phyloP scores from a whole-genome alignment of 1,140 invertebrate genomes.

The Venustaconcha ellipsiformis region DNA sequence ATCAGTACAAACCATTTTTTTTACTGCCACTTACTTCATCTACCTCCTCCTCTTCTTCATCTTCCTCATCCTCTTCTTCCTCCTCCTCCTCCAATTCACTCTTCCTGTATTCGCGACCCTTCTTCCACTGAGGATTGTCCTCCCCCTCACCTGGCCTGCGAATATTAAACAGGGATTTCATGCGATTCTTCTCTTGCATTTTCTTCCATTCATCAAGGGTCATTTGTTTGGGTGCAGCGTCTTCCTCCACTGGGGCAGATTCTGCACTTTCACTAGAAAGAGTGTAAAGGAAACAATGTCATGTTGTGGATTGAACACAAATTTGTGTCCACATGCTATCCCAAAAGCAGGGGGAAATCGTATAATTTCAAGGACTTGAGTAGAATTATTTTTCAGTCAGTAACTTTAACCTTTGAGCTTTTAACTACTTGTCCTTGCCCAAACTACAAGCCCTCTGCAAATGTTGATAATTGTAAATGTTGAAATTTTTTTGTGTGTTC shows the following conservation, averaged over 20 bases:
- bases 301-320: not conserved
- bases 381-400: too few species aligned
- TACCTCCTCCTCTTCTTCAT: conserved; percentile 29
- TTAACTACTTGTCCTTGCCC: too few species aligned
- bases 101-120: conserved; percentile 49
- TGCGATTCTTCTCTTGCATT: conserved; percentile 40
- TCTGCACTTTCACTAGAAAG: conserved; percentile 49
- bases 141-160: conserved; percentile 58
- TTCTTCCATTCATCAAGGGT: conserved; percentile 63
- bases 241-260: conserved; percentile 37
- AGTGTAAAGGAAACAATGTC: not conserved
- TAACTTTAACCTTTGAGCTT: too few species aligned
- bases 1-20: too few species aligned
- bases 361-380: too few species aligned
- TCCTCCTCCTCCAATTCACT: conserved; percentile 44
- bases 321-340: not conserved
- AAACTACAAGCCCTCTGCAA: too few species aligned
- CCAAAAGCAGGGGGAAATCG: too few species aligned
- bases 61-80: conserved; percentile 38
- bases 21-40: conserved; percentile 9
- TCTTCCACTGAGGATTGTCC: conserved; percentile 53
- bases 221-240: conserved; percentile 50
- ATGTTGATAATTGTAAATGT: too few species aligned
- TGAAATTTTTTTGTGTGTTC: too few species aligned
- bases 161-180: conserved; percentile 57